These are phyloP conservation scores for Sinella curviseta DNA, from an alignment of 1,140 invertebrate genomes.

Conservation along the genomic window DNA sequence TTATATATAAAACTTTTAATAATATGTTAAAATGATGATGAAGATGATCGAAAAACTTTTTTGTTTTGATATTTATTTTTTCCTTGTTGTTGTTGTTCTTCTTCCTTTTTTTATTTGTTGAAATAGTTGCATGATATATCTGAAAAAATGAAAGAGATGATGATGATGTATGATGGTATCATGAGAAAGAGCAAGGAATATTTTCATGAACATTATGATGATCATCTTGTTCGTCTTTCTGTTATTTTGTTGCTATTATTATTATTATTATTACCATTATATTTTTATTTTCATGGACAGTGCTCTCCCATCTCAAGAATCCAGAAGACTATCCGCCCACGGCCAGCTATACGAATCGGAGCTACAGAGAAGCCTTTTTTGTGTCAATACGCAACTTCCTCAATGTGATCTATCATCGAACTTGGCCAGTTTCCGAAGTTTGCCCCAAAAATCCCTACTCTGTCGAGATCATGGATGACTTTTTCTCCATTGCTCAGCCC, in stretches of 20 bases:
- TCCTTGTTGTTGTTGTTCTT: no score
- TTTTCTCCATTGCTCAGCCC: slow-evolving; percentile 49
- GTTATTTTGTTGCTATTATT: not conserved
- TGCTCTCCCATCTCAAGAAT: slow-evolving; percentile 44
- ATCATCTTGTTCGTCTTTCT: not conserved
- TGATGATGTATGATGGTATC: no score
- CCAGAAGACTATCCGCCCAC: slow-evolving; percentile 39
- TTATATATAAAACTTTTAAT: no score
- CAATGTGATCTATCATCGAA: slow-evolving; percentile 49
- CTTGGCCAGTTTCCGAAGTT: slow-evolving; percentile 47
- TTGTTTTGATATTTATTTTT: not conserved
- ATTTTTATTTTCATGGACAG: slow-evolving; percentile 24
- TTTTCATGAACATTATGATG: not conserved
- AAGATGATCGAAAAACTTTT: not conserved
- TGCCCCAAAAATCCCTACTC: slow-evolving; percentile 49
- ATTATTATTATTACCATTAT: not conserved
- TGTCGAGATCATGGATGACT: slow-evolving; percentile 50
- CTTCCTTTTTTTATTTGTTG: no score
- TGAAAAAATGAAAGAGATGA: not conserved
- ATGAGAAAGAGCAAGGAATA: no score
- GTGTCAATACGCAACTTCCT: slow-evolving; percentile 48
- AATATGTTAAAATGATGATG: no score
- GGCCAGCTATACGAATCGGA: slow-evolving; percentile 43
- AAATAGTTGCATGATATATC: no score
- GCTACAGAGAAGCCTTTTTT: slow-evolving; percentile 48